Base-by-base conservation (phyloP, 2,888 invertebrate genomes). In the Heliconius erato region DNA sequence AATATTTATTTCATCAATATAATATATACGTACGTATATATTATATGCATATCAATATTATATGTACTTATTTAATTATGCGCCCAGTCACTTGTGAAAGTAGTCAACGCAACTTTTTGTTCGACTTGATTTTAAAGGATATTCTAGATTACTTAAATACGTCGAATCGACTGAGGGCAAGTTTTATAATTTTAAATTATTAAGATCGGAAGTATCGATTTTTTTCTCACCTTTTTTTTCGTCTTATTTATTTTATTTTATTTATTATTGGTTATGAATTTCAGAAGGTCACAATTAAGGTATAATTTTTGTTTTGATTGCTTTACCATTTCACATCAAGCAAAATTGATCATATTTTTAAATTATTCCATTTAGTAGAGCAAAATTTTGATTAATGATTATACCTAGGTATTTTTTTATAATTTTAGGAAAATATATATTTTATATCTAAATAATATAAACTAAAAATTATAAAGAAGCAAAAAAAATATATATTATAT, bases 51-150 rank as follows among this genome's bases (percentile, higher is more conserved):
- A 54, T 54, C 23, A 54, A 23, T 54, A 59, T 79, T 68, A 23
- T 14, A 32, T n/a, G 19, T 68, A 71, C 40, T 19, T 40, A 71
- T 14, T 26, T 11, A 63, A 74, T n/a, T 35, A 54, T 19, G 5
- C 67, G 63, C 23, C 44, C 40, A 79, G 59, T 32, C 19, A 76
- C 67, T 74, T 77, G 79, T 82, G 83, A 84, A 84, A 82, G 83
- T 84, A 59, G 69, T 65, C 63, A 49, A 82, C 80, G 23, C 49
- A 54, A 80, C 74, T 74, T 80, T 83, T 82, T 59, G 54, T 26
- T 59, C 63, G 44, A 77, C 77, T 80, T 80, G 16, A 77, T 82
- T 83, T 78, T 81, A 74, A 78, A 67, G 67, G 44, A 67, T 77
- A 77, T 23, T 74, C 74, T 74, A 74, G n/a, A 77, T 77, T 26